A percentile compares a stretch with the other conserved stretches of the same genome.
phyloP scores from a whole-genome alignment of 2,888 invertebrate genomes.

The Miltochrista miniata region DNA sequence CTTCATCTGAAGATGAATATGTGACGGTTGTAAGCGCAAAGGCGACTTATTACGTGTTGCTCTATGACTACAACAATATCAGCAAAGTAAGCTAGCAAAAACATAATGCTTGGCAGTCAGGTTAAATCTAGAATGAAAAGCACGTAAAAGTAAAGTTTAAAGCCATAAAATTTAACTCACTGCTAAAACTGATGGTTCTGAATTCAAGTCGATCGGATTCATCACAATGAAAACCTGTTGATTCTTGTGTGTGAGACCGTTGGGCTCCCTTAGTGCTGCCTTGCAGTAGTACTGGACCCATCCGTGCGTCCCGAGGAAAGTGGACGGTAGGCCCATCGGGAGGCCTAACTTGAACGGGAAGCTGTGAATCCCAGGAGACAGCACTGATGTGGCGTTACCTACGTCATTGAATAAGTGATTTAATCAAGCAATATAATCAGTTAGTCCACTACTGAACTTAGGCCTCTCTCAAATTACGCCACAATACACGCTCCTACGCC shows the following conservation, averaged over 20 bases:
- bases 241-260: conserved; percentile 95
- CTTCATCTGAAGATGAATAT: no score
- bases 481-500: no score
- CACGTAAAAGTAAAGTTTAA: no score
- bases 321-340: conserved; percentile 95
- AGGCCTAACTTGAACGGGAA: conserved; percentile 97
- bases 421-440: not conserved
- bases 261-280: conserved; percentile 93
- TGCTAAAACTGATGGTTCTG: conserved; percentile 93
- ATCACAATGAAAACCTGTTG: conserved; percentile 98
- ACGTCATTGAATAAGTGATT: conserved; percentile 24
- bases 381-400: conserved; percentile 92
- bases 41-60: no score
- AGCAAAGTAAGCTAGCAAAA: no score
- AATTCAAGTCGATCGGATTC: conserved; percentile 96
- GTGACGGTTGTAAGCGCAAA: no score
- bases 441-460: no score
- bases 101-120: no score
- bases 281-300: conserved; percentile 98
- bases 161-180: conserved; percentile 81
- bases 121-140: no score
- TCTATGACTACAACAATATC: no score
- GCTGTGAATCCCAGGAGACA: conserved; percentile 97
- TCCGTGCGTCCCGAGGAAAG: conserved; percentile 96
- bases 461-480: no score